Evolutionary conservation across 2,888 invertebrate species (phyloP).

Genomic region (Caenorhabditis plicata): DNA sequence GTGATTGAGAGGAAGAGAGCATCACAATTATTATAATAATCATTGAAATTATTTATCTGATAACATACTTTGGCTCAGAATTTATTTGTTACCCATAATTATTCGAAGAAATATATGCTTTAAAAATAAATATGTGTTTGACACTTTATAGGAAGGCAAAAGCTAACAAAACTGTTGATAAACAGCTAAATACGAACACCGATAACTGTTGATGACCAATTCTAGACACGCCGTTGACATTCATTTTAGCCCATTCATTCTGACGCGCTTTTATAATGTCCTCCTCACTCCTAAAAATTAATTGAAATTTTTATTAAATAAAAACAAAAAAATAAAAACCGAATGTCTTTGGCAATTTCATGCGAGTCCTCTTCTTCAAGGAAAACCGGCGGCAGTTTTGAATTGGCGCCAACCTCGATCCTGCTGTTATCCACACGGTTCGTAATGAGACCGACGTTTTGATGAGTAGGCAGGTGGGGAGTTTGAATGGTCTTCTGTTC

Average conservation of each 20-base stretch:
- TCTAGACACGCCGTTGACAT: conserved; percentile 1
- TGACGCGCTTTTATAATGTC: conserved; percentile 28
- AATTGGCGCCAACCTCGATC: conserved; percentile 1
- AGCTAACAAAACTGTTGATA: not conserved
- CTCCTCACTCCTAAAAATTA: conserved; percentile 24
- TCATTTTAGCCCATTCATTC: conserved; percentile 24
- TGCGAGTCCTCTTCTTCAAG: conserved; percentile 25
- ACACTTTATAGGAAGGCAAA: conserved; percentile 8
- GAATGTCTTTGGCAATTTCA: conserved; percentile 24
- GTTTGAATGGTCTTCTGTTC: conserved; percentile 13
- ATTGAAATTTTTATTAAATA: too few species aligned
- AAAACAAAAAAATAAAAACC: not conserved
- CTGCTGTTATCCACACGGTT: conserved; percentile 5
- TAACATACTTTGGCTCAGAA: too few species aligned
- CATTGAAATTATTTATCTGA: too few species aligned
- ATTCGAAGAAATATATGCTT: too few species aligned
- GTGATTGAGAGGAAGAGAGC: too few species aligned
- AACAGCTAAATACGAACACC: not conserved
- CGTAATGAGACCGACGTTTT: conserved; percentile 19
- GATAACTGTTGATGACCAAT: not conserved
- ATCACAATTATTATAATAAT: too few species aligned
- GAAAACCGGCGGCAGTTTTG: conserved; percentile 23
- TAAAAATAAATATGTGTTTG: too few species aligned
- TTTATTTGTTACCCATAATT: too few species aligned
- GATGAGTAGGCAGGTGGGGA: conserved; percentile 10